Evolutionary conservation across 2,888 invertebrate genomes (phyloP).

Genomic region (Eudasyphora cyanicolor): DNA sequence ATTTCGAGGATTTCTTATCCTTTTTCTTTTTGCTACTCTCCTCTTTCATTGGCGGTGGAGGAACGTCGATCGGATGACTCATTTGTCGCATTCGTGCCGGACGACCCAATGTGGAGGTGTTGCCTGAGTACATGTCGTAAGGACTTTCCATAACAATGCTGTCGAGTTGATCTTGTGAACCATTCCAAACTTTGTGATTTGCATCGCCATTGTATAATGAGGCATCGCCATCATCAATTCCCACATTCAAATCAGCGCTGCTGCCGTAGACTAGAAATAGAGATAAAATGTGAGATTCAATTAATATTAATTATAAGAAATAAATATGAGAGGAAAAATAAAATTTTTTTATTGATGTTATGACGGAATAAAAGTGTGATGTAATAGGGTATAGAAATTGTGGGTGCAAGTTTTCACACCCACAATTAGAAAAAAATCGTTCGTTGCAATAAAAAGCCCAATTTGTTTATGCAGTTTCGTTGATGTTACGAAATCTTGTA

Average conservation of each 20-base stretch:
- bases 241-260: conserved; percentile 80
- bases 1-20: conserved; percentile 80
- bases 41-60: conserved; percentile 89
- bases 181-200: conserved; percentile 96
- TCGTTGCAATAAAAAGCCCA: no score
- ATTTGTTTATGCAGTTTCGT: no score
- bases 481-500: no score
- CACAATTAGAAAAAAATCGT: no score
- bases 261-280: conserved; percentile 79
- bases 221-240: conserved; percentile 85
- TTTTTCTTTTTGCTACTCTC: conserved; percentile 84
- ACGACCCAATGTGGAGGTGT: conserved; percentile 82
- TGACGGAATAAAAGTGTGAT: no score
- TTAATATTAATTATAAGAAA: no score
- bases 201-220: conserved; percentile 94
- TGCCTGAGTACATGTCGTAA: conserved; percentile 84
- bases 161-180: conserved; percentile 88
- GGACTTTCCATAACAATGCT: conserved; percentile 83
- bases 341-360: no score
- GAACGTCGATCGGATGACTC: conserved; percentile 88
- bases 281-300: conserved; percentile 13
- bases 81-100: conserved; percentile 91
- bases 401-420: no score
- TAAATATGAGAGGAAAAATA: no score
- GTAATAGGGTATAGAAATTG: no score